phyloP scores from a whole-genome alignment of 2,888 invertebrate species.

The Timema podura region DNA sequence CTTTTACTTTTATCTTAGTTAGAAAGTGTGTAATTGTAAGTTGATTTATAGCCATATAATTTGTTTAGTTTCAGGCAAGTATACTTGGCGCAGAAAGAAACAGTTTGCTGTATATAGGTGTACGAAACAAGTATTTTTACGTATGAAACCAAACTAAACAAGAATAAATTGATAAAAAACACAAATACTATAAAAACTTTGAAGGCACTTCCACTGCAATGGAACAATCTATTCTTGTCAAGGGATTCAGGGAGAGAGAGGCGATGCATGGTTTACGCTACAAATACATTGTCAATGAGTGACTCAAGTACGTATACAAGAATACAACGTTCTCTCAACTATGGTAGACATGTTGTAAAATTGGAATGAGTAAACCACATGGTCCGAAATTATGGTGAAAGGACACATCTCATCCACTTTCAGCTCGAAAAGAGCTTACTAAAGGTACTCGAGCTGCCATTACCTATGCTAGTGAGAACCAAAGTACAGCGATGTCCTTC shows the following conservation, averaged over 20 bases:
- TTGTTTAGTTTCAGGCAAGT: too few relatives aligned
- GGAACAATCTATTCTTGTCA: not conserved
- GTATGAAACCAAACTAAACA: not conserved
- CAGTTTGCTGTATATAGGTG: not conserved
- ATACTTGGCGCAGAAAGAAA: too few relatives aligned
- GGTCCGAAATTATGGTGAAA: not conserved
- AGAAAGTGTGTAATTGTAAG: too few relatives aligned
- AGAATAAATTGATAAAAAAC: not conserved
- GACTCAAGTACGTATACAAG: not conserved
- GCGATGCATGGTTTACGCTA: not conserved
- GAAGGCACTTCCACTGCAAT: not conserved
- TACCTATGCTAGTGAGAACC: not conserved
- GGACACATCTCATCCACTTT: not conserved
- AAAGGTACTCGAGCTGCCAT: not conserved
- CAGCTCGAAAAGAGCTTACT: not conserved
- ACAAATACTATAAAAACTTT: not conserved
- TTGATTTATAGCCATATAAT: too few relatives aligned
- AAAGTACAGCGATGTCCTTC: not conserved
- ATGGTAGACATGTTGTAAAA: not conserved
- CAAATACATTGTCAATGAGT: not conserved
- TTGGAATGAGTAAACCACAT: not conserved
- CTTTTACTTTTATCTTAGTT: too few relatives aligned
- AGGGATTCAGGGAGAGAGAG: not conserved
- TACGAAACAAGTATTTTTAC: not conserved
- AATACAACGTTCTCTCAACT: not conserved